These are phyloP conservation scores for Triplophysa tibetana DNA, from an alignment of 2,113 vertebrate species.

Conservation along the genomic window DNA sequence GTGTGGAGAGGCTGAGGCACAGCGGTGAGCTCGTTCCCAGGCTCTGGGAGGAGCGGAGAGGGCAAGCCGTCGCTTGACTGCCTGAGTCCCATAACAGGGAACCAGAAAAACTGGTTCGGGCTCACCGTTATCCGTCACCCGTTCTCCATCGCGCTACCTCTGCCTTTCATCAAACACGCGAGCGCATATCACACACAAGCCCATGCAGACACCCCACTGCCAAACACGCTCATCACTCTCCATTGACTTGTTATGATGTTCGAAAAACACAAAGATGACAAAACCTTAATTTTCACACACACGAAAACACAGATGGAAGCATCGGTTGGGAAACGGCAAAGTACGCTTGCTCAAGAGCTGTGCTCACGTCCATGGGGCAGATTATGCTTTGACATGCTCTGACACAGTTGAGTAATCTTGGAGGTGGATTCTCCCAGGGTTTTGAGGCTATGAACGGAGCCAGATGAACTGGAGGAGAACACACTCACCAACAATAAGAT, in stretches of 20 bases:
- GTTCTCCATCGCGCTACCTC: slow-evolving; percentile 1
- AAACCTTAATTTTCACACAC: slow-evolving; percentile 33
- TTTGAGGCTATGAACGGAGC: slow-evolving; percentile 46
- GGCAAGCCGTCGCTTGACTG: slow-evolving; percentile 72
- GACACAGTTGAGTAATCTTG: slow-evolving; percentile 57
- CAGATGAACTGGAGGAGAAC: slow-evolving; percentile 52
- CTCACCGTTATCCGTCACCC: slow-evolving; percentile 76
- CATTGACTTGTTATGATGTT: slow-evolving; percentile 12
- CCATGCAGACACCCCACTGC: slow-evolving; percentile 24
- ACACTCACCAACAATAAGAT: slow-evolving; percentile 41
- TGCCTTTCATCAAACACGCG: slow-evolving; percentile 15
- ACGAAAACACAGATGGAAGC: not conserved
- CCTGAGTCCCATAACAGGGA: slow-evolving; percentile 51
- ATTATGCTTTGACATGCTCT: slow-evolving; percentile 52
- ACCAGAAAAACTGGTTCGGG: slow-evolving; percentile 73
- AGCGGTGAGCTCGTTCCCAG: slow-evolving; percentile 71
- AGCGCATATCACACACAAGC: slow-evolving; percentile 31
- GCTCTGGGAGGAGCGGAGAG: slow-evolving; percentile 57
- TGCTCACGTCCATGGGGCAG: slow-evolving; percentile 27
- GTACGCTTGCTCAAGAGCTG: slow-evolving; percentile 38
- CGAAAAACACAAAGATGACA: not conserved
- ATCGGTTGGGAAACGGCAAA: slow-evolving; percentile 44
- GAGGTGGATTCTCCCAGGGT: slow-evolving; percentile 51
- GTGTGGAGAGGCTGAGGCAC: slow-evolving; percentile 48
- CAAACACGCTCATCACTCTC: slow-evolving; percentile 40